Base-by-base conservation (phyloP, 1,140 invertebrate genomes). In the Zelostemma sp. region DNA sequence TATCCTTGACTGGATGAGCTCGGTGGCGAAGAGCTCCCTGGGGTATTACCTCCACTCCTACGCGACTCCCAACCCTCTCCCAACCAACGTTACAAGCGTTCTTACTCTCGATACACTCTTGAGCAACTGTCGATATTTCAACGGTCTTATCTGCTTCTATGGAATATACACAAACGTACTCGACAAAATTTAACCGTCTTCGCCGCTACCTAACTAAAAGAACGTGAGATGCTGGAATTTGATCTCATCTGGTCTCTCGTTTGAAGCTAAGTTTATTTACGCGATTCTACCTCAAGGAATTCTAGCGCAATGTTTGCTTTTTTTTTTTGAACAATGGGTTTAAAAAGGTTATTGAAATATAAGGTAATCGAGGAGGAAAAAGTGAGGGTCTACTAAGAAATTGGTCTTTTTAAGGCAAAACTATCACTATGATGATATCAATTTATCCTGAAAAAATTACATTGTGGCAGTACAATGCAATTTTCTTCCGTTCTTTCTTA, bases 1-100 rank as follows among this genome's bases (percentile, higher is more conserved):
- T 82, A 82, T 82, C 76, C 78, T 59, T 76, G 79, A 80, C 80
- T 80, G 78, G 75, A 78, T 81, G 76, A 81, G 80, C 76, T 75
- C 60, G 71, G 61, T 67, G 66, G 65, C 67, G 68, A 66, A 63
- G 73, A 76, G 77, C 78, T 73, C 78, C 75, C 73, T 60, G 19
- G 63, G 64, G 77, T 79, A 81, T 81, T 81, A 81, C 76, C 75
- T 78, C 41, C 35, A 4, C 8, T 19, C 53, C n/a, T 31, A 58
- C 40, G 25, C 48, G 31, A 35, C 19, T 47, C 19, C 54, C 31
- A n/a, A 56, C 31, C 21, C 43, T 12, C 19, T 11, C 45, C 61
- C 46, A 45, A 43, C 58, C 31, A 50, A 14, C 45, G 31, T 45
- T 17, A 51, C 40, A 50, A 51, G 31, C 33, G 38, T 57, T 70